Evolutionary conservation across 2,888 invertebrate genomes (phyloP), one percentile per base, ranked within the genome.

Genomic region (Myathropa florea): DNA sequence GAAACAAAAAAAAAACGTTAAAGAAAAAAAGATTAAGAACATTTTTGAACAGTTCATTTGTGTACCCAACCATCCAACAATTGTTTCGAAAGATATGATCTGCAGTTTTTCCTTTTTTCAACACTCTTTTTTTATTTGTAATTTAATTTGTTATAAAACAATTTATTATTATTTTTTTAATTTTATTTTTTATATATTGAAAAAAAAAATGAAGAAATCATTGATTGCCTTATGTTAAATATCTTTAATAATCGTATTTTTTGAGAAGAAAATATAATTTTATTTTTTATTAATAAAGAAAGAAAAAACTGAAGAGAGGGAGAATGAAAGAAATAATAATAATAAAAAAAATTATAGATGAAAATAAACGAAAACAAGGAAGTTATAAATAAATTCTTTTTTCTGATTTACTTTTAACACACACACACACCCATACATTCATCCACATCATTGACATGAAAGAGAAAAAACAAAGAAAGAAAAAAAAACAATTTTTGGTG

Each of bases 171-270:
- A 24, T 57, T 57, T 72, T 46, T 53, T 72, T 71, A 59, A 24
- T 77, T 79, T 79, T 59, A 30, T 78, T 70, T 70, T 63, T 46
- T 46, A 18, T 78, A 59, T 64, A 59, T 24, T 24, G 10, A 24
- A n/a, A 57, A 57, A 23, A 57, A 23, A 57, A 23, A 24, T 14
- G 24, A 57, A 64, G 63, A 78, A 72, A 72, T 80, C 80, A 80
- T 73, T 80, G 80, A 80, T 80, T 80, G 80, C 80, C 80, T 80
- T 80, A 80, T 80, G 80, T 80, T 72, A 80, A 72, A 80, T 73
- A 72, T 65, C 57, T 59, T 36, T 30, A 72, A 59, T 79, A 73
- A 79, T 79, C 79, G 46, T 64, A 72, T 77, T 68, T 67, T 78
- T 73, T 72, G 64, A 26, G 72, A 72, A 53, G n/a, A 79, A 72